phyloP scores from a whole-genome alignment of 2,113 vertebrate species.

The Callospermophilus lateralis region DNA sequence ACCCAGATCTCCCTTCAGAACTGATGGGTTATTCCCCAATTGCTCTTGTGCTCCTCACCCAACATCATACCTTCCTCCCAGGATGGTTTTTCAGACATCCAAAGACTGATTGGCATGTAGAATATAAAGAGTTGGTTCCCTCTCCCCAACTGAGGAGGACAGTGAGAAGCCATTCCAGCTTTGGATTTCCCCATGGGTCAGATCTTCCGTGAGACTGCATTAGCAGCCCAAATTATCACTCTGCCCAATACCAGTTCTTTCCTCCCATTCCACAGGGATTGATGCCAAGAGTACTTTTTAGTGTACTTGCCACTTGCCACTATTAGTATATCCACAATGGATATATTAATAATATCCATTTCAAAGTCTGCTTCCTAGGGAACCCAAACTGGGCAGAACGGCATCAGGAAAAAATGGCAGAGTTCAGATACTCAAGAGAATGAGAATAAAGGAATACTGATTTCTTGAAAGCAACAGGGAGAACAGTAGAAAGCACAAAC shows the following conservation, averaged over 20 bases:
- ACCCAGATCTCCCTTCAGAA: not conserved
- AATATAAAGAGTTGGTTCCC: not conserved
- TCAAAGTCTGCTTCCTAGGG: not conserved
- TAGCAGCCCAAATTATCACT: not conserved
- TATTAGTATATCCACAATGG: too few relatives aligned
- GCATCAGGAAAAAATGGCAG: not conserved
- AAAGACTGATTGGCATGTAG: not conserved
- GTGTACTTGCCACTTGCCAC: not conserved
- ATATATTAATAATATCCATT: not conserved
- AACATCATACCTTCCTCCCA: not conserved
- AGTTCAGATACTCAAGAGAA: not conserved
- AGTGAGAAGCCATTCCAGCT: not conserved
- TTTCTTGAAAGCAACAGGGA: not conserved
- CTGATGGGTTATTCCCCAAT: not conserved
- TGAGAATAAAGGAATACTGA: not conserved
- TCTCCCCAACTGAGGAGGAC: not conserved
- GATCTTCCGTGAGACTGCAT: not conserved
- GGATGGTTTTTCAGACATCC: not conserved
- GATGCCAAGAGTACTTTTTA: not conserved
- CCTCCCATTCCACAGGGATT: not conserved
- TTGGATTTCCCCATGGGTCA: not conserved
- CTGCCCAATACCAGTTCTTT: not conserved
- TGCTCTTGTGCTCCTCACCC: not conserved
- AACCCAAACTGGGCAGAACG: not conserved
- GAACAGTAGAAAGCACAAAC: not conserved